Percentiles rank a stretch among this genome's conserved stretches.
These are phyloP conservation scores for Cyclargus thomasi DNA, from an alignment of 1,140 invertebrate genomes.

Conservation along the genomic window DNA sequence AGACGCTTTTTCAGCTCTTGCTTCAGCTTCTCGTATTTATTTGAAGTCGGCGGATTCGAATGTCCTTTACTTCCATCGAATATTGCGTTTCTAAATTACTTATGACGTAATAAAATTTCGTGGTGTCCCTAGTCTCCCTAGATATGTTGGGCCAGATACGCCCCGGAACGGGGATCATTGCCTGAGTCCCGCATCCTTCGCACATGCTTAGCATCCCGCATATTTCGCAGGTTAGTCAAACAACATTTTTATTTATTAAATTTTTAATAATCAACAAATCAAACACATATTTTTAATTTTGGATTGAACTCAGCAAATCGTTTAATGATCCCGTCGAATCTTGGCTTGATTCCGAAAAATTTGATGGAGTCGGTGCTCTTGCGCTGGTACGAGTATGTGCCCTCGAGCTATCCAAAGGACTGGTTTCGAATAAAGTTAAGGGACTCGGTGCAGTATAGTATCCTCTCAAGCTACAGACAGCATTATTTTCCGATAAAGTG, in stretches of 20 bases:
- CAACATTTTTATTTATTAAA: constrained; percentile 26
- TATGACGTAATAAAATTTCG: too few relatives aligned
- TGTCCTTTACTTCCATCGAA: too few relatives aligned
- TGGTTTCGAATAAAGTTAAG: constrained; percentile 28
- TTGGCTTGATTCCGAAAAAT: constrained; percentile 31
- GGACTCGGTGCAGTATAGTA: constrained; percentile 30
- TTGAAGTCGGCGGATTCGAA: too few relatives aligned
- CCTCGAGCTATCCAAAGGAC: constrained; percentile 30
- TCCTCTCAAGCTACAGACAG: constrained; percentile 28
- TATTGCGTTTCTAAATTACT: too few relatives aligned
- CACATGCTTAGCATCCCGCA: too few relatives aligned
- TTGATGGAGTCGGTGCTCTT: constrained; percentile 29
- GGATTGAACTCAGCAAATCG: constrained; percentile 28
- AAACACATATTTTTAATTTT: constrained; percentile 31
- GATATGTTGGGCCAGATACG: too few relatives aligned
- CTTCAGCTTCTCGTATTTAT: too few relatives aligned
- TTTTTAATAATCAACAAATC: constrained; percentile 27
- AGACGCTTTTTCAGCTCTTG: too few relatives aligned
- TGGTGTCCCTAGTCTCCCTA: too few relatives aligned
- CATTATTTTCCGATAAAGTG: constrained; percentile 33
- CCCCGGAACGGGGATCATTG: too few relatives aligned
- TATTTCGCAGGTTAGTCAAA: constrained; percentile 27
- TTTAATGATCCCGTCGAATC: constrained; percentile 31
- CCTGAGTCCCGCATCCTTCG: too few relatives aligned
- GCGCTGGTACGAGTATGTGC: constrained; percentile 27